Evolutionary conservation across 2,113 vertebrate genomes (phyloP).

Genomic region (Raphicerus campestris): DNA sequence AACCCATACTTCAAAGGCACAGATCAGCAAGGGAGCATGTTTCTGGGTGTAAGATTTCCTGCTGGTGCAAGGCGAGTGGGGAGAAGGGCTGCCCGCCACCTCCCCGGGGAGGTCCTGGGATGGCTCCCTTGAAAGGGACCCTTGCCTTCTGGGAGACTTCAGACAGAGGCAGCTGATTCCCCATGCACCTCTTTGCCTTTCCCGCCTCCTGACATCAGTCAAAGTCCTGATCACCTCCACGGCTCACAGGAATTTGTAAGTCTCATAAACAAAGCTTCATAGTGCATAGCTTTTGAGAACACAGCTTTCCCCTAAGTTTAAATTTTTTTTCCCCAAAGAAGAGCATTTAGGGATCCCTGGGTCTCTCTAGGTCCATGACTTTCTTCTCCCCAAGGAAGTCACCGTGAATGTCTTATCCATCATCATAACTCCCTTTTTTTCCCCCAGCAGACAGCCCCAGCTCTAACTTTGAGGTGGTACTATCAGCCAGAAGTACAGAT

Average conservation of each 20-base stretch:
- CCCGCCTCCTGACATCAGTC: neutral
- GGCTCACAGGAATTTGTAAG: neutral
- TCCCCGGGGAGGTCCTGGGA: neutral
- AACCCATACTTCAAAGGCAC: constrained; percentile 69
- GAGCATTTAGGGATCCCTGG: neutral
- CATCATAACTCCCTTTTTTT: neutral
- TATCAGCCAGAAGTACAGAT: neutral
- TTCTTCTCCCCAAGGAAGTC: neutral
- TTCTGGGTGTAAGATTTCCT: constrained; percentile 30
- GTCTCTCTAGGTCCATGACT: neutral
- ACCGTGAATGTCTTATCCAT: neutral
- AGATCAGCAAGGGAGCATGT: neutral
- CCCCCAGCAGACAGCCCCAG: neutral
- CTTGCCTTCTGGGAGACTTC: neutral
- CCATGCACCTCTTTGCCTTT: neutral
- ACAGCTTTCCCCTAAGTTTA: neutral
- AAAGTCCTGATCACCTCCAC: neutral
- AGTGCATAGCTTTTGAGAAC: neutral
- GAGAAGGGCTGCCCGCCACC: neutral
- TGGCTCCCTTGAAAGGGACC: neutral
- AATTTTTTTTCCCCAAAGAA: neutral
- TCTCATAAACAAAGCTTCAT: neutral
- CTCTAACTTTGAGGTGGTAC: neutral
- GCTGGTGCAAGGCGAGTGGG: neutral
- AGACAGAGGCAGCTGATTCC: neutral